Evolutionary conservation across 1,140 invertebrate genomes (phyloP).

Genomic region (Campoletis sonorensis): DNA sequence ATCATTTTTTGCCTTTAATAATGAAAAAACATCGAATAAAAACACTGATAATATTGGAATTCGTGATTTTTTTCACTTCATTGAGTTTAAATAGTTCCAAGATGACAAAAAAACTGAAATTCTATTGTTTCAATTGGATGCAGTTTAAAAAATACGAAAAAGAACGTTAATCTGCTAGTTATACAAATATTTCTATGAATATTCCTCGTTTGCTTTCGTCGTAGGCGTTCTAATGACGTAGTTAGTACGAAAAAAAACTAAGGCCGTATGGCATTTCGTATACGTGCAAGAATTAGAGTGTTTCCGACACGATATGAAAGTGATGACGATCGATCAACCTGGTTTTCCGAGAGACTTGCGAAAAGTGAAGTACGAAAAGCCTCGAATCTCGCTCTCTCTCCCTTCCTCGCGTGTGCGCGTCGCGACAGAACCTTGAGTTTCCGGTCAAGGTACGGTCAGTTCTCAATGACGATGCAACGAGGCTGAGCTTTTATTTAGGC

Average conservation of each 20-base stretch:
- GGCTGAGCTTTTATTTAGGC: constrained; percentile 8
- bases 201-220: not conserved
- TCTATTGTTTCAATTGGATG: too few relatives aligned
- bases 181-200: too few relatives aligned
- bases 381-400: constrained; percentile 12
- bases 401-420: not conserved
- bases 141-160: too few relatives aligned
- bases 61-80: not conserved
- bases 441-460: constrained; percentile 40
- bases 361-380: constrained; percentile 37
- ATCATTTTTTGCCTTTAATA: too few relatives aligned
- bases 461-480: constrained; percentile 15
- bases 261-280: not conserved
- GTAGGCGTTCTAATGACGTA: constrained; percentile 17
- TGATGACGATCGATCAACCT: constrained; percentile 40
- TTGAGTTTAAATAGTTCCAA: too few relatives aligned
- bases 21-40: too few relatives aligned
- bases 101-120: too few relatives aligned
- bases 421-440: constrained; percentile 29
- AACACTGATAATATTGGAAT: not conserved
- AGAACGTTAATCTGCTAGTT: too few relatives aligned
- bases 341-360: constrained; percentile 42
- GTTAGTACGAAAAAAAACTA: not conserved
- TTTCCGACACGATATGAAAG: constrained; percentile 50
- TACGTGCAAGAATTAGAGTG: constrained; percentile 3